Conservation (phyloP, 1,140 invertebrate species). For the Venturia canescens region DNA sequence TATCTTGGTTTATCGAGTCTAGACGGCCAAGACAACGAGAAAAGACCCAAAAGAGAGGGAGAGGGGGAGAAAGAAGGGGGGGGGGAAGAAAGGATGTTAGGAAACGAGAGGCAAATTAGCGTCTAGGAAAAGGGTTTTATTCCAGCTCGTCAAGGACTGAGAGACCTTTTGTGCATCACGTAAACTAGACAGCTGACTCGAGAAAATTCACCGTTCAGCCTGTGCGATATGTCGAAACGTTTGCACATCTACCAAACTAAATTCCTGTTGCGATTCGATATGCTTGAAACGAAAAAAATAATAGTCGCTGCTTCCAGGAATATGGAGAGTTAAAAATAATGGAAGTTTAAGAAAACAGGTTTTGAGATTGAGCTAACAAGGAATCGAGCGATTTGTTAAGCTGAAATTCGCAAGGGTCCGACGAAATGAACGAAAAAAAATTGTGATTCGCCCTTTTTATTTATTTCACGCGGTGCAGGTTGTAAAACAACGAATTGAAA, state of each 20-base stretch:
- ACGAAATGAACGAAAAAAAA: too few relatives aligned
- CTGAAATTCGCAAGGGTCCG: too few relatives aligned
- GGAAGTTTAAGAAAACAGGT: too few relatives aligned
- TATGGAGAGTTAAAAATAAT: background rate
- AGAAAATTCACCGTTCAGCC: background rate
- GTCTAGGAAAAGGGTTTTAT: conserved; percentile 27
- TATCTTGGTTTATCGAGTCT: conserved; percentile 57
- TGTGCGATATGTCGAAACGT: background rate
- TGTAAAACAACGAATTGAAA: too few relatives aligned
- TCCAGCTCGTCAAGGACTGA: background rate
- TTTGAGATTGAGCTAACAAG: too few relatives aligned
- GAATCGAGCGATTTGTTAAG: too few relatives aligned
- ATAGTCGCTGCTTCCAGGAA: too few relatives aligned
- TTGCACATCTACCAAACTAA: too few relatives aligned
- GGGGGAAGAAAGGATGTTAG: background rate
- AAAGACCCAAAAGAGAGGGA: background rate
- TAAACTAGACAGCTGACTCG: background rate
- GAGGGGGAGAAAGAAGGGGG: background rate
- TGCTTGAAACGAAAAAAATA: too few relatives aligned
- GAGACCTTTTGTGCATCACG: background rate
- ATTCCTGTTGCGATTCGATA: too few relatives aligned
- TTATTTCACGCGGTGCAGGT: too few relatives aligned
- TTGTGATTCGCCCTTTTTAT: too few relatives aligned
- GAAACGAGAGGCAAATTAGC: conserved; percentile 41
- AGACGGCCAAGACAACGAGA: conserved; percentile 55